Base-by-base conservation (phyloP, 2,888 invertebrate species). In the Conops quadrifasciatus region DNA sequence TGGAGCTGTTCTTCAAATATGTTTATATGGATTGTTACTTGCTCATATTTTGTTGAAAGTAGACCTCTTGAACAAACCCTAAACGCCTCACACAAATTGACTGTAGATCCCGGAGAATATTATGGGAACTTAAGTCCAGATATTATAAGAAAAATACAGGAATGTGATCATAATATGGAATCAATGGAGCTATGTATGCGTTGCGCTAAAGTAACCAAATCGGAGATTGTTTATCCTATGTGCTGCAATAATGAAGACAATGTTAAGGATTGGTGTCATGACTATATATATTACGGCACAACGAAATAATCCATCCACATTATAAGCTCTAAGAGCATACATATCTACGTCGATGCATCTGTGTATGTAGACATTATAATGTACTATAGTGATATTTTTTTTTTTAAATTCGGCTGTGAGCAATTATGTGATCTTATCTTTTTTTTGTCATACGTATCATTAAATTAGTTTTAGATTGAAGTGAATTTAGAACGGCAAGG, bases 151-250 rank as follows among this genome's bases (percentile, higher is more conserved):
- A 81, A 85, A 75, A 73, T 85, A 49, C 81, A 82, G 49, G 78
- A 81, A 67, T 84, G 84, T 58, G 83, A 84, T 51, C 76, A 73
- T 43, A 74, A 85, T 69, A 73, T 77, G 70, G 74, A 77, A 1
- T 76, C 80, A 1, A 84, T 84, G 84, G 88, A 87, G 77, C 78
- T 87, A 7, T 89, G 89, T 75, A 88, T 89, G 83, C 84, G 87
- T 62, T 89, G 89, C 74, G 89, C 88, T 16, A 88, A 88, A 80
- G 85, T 86, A 45, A 88, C 88, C 13, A 88, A 88, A 78, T 87
- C 88, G 0, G 80, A 83, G 21, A 80, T 81, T 63, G 88, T 88
- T 0, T 89, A 89, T 78, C 89, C 89, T 0, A 83, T 89, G 85
- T 89, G 89, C 78, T 89, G 89, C 75, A 83, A 81, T 58, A 84